Evolutionary conservation across 2,797 vertebrate genomes (phyloP), one percentile per base, ranked within the genome.

Genomic region (Galagoides demidoff): DNA sequence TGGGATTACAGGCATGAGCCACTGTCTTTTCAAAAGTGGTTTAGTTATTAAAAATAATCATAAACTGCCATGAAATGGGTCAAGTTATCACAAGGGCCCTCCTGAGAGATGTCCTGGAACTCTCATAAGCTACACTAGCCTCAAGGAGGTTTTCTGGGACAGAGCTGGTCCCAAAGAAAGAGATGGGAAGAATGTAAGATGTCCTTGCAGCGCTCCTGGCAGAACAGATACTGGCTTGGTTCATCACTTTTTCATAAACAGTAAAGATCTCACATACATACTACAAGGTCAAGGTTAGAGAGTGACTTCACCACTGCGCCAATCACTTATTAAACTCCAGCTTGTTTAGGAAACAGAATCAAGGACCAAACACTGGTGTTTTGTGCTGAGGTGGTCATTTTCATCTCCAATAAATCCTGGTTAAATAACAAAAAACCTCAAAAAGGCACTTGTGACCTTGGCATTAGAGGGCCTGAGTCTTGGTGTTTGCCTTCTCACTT

Each of bases 21-120:
- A 68, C 64, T 68, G 17, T 68, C 37, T 63, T 92, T 92, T 90
- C 81, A 95, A 84, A 89, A 5, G 20, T 76, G 43, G n/a, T 37
- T 94, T 85, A 87, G 43, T 61, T 27, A 74, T 94, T 95, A 92
- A 97, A 98, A 96, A 95, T 90, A 98, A 77, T 31, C 73, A 59
- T 1, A 0, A 95, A 49, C 93, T 85, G 20, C 81, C 93, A 92
- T 88, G 93, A 97, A 96, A 68, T 83, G 96, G 93, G 85, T 66
- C 97, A 73, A 85, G 86, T 81, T 86, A 71, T 9, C 5, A 16
- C 66, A 27, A 57, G 57, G 31, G 64, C 89, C 97, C 88, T 52
- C 88, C 11, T 76, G 59, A 68, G 98, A 90, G 94, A 87, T 68
- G 49, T 71, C 87, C 95, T 89, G 86, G 81, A 95, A 88, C 39